Evolutionary conservation across 2,113 vertebrate species (phyloP), one percentile per base, ranked within the genome.

Genomic region (Gallinago paraguaiae): DNA sequence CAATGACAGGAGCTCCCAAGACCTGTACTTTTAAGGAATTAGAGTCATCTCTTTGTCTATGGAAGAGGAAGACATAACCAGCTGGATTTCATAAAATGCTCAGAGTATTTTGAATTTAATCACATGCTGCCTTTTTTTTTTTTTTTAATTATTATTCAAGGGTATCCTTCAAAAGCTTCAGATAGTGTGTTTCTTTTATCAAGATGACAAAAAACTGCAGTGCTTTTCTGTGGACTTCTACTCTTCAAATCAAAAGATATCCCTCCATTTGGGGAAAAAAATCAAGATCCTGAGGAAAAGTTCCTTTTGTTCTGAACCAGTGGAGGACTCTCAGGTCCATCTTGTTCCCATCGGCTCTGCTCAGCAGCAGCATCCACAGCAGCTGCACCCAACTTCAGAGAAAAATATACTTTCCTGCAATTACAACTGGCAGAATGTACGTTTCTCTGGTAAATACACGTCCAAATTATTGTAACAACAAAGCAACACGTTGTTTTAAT

Each of bases 61-160:
- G 59, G 41, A 69, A 92, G 57, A 33, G 50, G 86, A 46, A 56
- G 75, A 79, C 59, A 72, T 41, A 96, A 45, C 61, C 92, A 69
- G 37, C 24, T 57, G 78, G 64, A 79, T 78, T 76, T 88, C 88
- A 88, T 65, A n/a, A 90, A 90, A 53, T 41, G n/a, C 31, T 65
- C 43, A 50, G 45, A 92, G 35, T 45, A 92, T 35, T 94, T 70
- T 23, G 28, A 85, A 94, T 88, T 87, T 89, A 89, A 94, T 72
- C 72, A 80, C 82, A 84, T 25, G 53, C 39, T 61, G 48, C 30
- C 56, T 63, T 59, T n/a, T 33, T n/a, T 57, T n/a, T n/a, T n/a
- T 22, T 48, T 48, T 48, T 48, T 12, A 59, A 57, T 57, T 24
- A 17, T 41, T 82, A 46, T 92, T 92, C 81, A 94, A 95, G 92